Percentiles rank a stretch among this genome's conserved stretches.
Conservation (phyloP, 2,113 vertebrate genomes). For the Trochalopteron elliotii region DNA sequence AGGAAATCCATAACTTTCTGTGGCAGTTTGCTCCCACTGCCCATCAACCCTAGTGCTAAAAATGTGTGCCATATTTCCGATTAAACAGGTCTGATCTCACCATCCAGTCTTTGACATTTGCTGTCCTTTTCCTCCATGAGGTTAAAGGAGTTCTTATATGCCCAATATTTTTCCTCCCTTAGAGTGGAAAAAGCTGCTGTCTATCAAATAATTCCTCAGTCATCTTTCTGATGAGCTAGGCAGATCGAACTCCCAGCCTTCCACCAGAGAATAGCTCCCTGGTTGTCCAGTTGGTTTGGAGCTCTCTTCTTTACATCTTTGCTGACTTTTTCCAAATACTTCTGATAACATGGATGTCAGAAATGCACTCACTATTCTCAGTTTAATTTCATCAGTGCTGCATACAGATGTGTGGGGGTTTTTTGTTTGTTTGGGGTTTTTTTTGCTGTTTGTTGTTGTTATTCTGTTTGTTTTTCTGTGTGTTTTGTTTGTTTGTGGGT, state of each 20-base stretch:
- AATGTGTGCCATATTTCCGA: not conserved
- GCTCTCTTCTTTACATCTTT: not conserved
- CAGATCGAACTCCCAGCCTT: not conserved
- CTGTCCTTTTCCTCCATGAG: not conserved
- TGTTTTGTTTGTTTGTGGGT: not conserved
- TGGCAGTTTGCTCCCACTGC: not conserved
- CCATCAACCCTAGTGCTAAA: not conserved
- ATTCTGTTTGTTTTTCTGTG: not conserved
- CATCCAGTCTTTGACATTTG: not conserved
- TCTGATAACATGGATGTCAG: not conserved
- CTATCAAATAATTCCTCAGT: not conserved
- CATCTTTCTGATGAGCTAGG: not conserved
- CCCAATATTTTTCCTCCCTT: not conserved
- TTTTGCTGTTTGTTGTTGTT: not conserved
- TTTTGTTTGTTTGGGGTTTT: not conserved
- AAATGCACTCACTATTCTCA: not conserved
- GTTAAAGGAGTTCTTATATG: not conserved
- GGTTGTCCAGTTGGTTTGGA: not conserved
- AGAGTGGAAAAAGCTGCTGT: not conserved
- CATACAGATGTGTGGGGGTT: not conserved
- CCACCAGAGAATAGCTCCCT: not conserved
- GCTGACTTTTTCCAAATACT: not conserved
- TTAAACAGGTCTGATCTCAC: not conserved
- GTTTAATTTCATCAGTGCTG: not conserved
- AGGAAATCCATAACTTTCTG: constrained; percentile 25